These are phyloP conservation scores for Rhea americana DNA, from an alignment of 2,113 vertebrate species.

Conservation along the genomic window DNA sequence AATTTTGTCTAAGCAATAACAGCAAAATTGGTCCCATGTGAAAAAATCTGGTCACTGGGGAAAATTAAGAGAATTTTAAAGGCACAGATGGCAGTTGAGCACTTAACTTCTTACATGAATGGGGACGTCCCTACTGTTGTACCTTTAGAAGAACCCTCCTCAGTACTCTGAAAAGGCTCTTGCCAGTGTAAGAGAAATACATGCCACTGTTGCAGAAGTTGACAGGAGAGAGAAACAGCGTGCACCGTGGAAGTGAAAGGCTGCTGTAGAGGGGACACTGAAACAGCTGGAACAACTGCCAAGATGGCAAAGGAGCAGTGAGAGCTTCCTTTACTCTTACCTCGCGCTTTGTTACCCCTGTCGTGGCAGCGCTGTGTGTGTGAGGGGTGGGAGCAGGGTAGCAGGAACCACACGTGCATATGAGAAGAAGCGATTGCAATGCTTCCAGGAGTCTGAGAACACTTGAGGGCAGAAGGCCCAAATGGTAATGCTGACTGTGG, in stretches of 20 bases:
- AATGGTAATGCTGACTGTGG: background rate
- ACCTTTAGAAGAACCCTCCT: background rate
- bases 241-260: background rate
- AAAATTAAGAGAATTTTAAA: slow-evolving; percentile 60
- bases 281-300: background rate
- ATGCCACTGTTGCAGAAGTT: accelerated
- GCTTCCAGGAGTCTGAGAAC: background rate
- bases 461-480: background rate
- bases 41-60: slow-evolving; percentile 50
- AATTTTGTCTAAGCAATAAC: slow-evolving; percentile 64
- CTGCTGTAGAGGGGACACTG: background rate
- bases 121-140: slow-evolving; percentile 43
- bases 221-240: background rate
- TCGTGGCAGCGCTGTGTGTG: background rate
- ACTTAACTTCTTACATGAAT: slow-evolving; percentile 56
- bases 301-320: background rate
- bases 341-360: background rate
- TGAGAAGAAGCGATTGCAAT: background rate
- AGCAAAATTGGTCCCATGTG: slow-evolving; percentile 61
- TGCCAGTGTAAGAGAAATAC: background rate
- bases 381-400: background rate
- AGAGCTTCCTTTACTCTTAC: background rate
- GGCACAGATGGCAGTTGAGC: slow-evolving; percentile 59
- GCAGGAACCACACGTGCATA: background rate
- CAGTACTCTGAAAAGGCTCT: background rate